Evolutionary conservation across 2,797 vertebrate species (phyloP).

Genomic region (Semaprochilodus insignis): DNA sequence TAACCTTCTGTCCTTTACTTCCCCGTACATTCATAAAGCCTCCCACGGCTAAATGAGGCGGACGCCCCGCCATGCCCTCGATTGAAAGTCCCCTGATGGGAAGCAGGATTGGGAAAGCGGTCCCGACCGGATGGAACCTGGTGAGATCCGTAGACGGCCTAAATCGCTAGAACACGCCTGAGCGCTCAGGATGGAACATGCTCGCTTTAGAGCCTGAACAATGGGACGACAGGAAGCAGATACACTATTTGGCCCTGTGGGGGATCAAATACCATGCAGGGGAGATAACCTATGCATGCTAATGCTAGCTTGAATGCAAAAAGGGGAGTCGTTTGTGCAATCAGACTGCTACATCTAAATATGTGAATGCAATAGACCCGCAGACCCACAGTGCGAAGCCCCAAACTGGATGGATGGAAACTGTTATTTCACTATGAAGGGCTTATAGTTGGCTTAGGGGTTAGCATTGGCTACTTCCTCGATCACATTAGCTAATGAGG

Average conservation of each 20-base stretch:
- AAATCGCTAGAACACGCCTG: slow-evolving; percentile 1
- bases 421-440: no score
- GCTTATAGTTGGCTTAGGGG: no score
- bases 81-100: slow-evolving; percentile 69
- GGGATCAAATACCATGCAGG: no score
- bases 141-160: slow-evolving; percentile 29
- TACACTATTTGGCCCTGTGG: background rate
- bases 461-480: no score
- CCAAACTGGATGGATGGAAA: no score
- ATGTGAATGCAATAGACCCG: no score
- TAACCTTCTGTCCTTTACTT: slow-evolving; percentile 77
- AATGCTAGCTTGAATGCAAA: no score
- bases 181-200: background rate
- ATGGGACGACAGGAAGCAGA: background rate
- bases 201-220: background rate
- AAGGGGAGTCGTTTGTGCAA: no score
- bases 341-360: no score
- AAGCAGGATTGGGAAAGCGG: slow-evolving; percentile 6
- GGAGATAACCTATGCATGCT: no score
- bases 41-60: slow-evolving; percentile 76
- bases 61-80: slow-evolving; percentile 63
- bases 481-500: no score
- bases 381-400: no score
- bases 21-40: slow-evolving; percentile 62
- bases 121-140: slow-evolving; percentile 15